Evolutionary conservation across 2,888 invertebrate species (phyloP).

Genomic region (Agriopis marginaria): DNA sequence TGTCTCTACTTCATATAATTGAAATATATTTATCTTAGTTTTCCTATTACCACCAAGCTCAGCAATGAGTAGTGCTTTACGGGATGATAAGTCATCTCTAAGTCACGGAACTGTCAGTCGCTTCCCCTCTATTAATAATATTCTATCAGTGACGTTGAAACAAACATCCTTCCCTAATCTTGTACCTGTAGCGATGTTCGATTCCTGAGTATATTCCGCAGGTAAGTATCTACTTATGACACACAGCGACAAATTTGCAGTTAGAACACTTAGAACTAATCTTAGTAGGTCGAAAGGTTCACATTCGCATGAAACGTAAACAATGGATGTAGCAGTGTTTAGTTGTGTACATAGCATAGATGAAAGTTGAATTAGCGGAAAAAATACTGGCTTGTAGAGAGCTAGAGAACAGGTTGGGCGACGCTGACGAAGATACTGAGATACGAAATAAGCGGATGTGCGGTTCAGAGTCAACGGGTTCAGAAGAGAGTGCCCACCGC

Average conservation of each 20-base stretch:
- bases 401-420: slow-evolving; percentile 14
- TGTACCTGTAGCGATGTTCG: too few species aligned
- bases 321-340: slow-evolving; percentile 21
- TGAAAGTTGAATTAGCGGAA: slow-evolving; percentile 57
- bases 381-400: slow-evolving; percentile 25
- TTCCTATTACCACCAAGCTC: too few species aligned
- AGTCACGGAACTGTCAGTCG: too few species aligned
- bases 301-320: slow-evolving; percentile 18
- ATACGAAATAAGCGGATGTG: slow-evolving; percentile 25
- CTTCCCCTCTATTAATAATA: too few species aligned
- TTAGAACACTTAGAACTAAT: slow-evolving; percentile 31
- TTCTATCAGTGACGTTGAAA: too few species aligned
- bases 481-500: background rate
- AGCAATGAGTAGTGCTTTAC: too few species aligned
- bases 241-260: background rate
- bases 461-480: slow-evolving; percentile 13
- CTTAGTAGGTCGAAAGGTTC: slow-evolving; percentile 33
- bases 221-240: background rate
- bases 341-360: slow-evolving; percentile 29
- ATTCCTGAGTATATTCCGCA: too few species aligned
- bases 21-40: background rate
- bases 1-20: background rate
- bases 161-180: too few species aligned
- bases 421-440: slow-evolving; percentile 3
- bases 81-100: too few species aligned